Conservation (phyloP, 2,797 vertebrate genomes). For the Onychomys leucogaster region DNA sequence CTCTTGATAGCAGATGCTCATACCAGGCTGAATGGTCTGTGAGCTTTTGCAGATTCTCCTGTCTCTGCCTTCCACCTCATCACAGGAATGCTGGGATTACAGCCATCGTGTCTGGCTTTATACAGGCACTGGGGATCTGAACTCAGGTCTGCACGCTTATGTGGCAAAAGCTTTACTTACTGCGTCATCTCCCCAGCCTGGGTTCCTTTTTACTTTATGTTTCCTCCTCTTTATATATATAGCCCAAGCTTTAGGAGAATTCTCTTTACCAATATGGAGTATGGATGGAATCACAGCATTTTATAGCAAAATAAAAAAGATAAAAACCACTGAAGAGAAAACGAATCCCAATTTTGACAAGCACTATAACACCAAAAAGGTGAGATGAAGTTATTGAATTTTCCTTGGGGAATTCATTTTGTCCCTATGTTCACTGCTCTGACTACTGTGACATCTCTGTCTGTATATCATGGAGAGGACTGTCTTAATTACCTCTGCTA, state of each 20-base stretch:
- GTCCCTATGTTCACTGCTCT: not conserved
- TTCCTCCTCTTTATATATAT: not conserved
- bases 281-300: conserved; percentile 6
- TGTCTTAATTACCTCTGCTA: not conserved
- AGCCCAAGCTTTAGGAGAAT: not conserved
- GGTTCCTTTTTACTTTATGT: not conserved
- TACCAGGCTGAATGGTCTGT: not conserved
- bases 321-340: not conserved
- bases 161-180: not conserved
- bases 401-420: not conserved
- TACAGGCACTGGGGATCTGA: not conserved
- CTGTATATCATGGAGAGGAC: not conserved
- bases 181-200: no score
- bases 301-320: not conserved
- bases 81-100: not conserved
- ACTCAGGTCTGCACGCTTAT: not conserved
- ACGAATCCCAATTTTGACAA: not conserved
- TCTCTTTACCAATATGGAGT: not conserved
- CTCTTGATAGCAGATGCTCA: not conserved
- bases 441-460: not conserved
- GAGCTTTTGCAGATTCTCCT: not conserved
- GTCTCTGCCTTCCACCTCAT: not conserved
- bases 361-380: not conserved
- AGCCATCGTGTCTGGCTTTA: not conserved
- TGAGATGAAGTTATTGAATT: not conserved